Conservation (phyloP, 2,888 invertebrate species). For the Xestia rhomboidea region DNA sequence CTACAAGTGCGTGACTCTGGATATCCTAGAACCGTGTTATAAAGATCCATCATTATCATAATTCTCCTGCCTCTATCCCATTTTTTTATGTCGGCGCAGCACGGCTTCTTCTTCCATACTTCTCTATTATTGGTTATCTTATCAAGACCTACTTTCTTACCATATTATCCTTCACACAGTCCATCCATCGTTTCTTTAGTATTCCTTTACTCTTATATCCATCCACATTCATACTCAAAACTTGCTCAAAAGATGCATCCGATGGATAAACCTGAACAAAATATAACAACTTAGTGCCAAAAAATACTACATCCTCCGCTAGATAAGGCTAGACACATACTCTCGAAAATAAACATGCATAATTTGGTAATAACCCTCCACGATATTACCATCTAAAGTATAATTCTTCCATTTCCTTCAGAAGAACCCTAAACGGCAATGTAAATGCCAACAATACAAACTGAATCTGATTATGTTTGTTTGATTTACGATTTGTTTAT, state of each 20-base stretch:
- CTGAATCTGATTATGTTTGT: conserved; percentile 60
- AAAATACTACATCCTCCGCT: neutral
- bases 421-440: conserved; percentile 54
- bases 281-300: neutral
- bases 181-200: too few species aligned
- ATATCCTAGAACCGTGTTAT: neutral
- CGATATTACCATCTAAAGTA: neutral
- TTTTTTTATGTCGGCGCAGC: too few species aligned
- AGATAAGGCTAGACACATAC: neutral
- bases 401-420: conserved; percentile 27
- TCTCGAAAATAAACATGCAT: neutral
- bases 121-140: too few species aligned
- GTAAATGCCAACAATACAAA: conserved; percentile 60
- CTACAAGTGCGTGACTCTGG: neutral
- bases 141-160: too few species aligned
- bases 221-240: too few species aligned
- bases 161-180: too few species aligned
- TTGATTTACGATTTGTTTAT: conserved; percentile 66
- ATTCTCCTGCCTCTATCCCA: neutral
- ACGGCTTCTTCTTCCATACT: too few species aligned
- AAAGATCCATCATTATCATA: neutral
- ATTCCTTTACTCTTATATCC: too few species aligned
- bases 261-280: neutral
- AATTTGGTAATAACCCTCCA: conserved; percentile 19
- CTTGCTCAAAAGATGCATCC: neutral